These are phyloP conservation scores for Chymomyza costata DNA, from an alignment of 1,140 invertebrate genomes.

Conservation along the genomic window DNA sequence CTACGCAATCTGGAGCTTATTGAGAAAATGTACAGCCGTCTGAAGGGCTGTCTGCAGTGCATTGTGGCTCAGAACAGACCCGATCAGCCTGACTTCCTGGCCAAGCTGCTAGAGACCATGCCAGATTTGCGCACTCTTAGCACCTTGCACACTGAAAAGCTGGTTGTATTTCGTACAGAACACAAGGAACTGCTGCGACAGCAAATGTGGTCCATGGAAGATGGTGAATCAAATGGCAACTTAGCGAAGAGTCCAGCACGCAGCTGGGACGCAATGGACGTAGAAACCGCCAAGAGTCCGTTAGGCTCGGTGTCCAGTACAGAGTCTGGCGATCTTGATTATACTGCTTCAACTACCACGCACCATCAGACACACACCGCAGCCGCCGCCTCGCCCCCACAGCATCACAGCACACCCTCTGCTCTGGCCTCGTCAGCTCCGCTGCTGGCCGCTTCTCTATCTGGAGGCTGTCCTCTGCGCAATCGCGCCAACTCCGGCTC, in stretches of 20 bases:
- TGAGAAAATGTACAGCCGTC: constrained; percentile 92
- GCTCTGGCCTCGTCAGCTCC: constrained; percentile 78
- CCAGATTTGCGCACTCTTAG: constrained; percentile 96
- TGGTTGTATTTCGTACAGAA: constrained; percentile 93
- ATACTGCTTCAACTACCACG: constrained; percentile 78
- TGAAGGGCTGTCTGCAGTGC: constrained; percentile 90
- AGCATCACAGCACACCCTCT: constrained; percentile 30
- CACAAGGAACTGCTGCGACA: constrained; percentile 87
- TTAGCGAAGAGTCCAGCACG: constrained; percentile 77
- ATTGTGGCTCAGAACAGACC: constrained; percentile 91
- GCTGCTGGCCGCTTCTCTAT: constrained; percentile 85
- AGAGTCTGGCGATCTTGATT: constrained; percentile 78
- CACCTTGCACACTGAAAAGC: constrained; percentile 96
- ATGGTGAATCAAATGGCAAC: constrained; percentile 75
- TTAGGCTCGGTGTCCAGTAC: constrained; percentile 90
- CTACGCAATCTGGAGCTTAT: constrained; percentile 93
- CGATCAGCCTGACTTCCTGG: constrained; percentile 85
- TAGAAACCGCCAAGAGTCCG: constrained; percentile 85
- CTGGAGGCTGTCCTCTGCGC: constrained; percentile 81
- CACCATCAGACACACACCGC: constrained; percentile 75
- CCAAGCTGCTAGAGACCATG: constrained; percentile 94
- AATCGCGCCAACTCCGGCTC: constrained; percentile 86
- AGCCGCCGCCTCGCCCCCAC: constrained; percentile 9
- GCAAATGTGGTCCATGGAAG: constrained; percentile 81
- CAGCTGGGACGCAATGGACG: constrained; percentile 84